Evolutionary conservation across 92 coral and sea anemone species (phyloP), one percentile per base, ranked within the genome.

Genomic region (Parazoanthus darwini): DNA sequence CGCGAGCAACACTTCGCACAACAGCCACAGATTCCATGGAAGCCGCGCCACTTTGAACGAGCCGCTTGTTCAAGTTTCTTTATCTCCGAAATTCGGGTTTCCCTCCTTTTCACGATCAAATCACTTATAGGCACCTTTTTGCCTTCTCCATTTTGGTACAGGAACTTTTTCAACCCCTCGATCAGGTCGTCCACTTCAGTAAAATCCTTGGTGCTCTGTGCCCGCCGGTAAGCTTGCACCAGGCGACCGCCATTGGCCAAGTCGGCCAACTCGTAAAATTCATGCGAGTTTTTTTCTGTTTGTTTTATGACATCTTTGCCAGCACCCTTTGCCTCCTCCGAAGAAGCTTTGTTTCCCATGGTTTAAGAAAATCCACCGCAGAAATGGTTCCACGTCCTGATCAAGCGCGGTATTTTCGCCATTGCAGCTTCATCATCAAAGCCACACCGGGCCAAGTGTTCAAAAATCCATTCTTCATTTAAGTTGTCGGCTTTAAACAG

Each of bases 281-380:
- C 91, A 16, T 93, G 91, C 0, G 94, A 92, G 22, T 89, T 86
- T 54, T 88, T 93, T 82, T 95, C 93, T 9, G 98, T 90, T 89
- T 95, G 98, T 85, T 95, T 76, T 44, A 95, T 90, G 13, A 95
- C 98, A 88, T 92, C 98, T 92, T 95, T 91, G 6, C 96, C 96
- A 16, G 95, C 98, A 71, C 98, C 93, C 74, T 88, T 93, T 6
- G 96, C 92, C 8, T 88, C 96, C 22, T 92, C 92, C 37, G 91
- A 39, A 6, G 94, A 89, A 82, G 70, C 59, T 20, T 81, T 77
- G 82, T 92, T 92, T 16, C 94, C 94, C 94, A 92, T 91, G 29
- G 22, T 63, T 4, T 18, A 63, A 63, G 22, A 63, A 18, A 20
- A 20, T 63, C 70, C 70, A 63, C 70, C 5, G 25, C 26, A 23